phyloP scores from a whole-genome alignment of 2,888 invertebrate species.

The Villa cingulata region DNA sequence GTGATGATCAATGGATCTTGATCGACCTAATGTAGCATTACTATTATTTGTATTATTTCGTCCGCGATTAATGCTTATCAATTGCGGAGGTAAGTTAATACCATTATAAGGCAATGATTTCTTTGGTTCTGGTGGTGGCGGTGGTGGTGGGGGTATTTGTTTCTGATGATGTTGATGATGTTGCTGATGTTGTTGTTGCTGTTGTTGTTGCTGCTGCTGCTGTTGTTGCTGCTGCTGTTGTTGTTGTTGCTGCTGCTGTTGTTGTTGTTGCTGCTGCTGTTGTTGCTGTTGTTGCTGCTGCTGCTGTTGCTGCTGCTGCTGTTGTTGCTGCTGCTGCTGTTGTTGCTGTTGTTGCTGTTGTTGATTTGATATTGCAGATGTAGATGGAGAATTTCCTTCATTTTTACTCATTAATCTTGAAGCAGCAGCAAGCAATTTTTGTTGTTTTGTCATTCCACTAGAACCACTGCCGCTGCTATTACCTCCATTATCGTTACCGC shows the following conservation, averaged over 20 bases:
- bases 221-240: not conserved
- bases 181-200: constrained; percentile 31
- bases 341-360: not conserved
- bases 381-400: not conserved
- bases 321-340: constrained; percentile 26
- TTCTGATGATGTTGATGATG: not conserved
- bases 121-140: not conserved
- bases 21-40: constrained; percentile 13
- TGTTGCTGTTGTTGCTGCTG: not conserved
- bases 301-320: constrained; percentile 38
- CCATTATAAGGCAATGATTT: constrained; percentile 15
- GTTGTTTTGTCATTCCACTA: constrained; percentile 25
- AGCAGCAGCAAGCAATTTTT: constrained; percentile 29
- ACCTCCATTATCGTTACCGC: no score
- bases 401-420: constrained; percentile 23
- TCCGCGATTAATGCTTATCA: constrained; percentile 13
- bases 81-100: constrained; percentile 13
- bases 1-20: constrained; percentile 21
- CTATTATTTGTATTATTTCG: not conserved
- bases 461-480: no score
- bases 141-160: not conserved
- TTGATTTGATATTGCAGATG: not conserved
- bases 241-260: not conserved
- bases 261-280: not conserved
- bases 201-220: constrained; percentile 36